phyloP scores from a whole-genome alignment of 2,888 invertebrate species.

The Lottia gigantea region DNA sequence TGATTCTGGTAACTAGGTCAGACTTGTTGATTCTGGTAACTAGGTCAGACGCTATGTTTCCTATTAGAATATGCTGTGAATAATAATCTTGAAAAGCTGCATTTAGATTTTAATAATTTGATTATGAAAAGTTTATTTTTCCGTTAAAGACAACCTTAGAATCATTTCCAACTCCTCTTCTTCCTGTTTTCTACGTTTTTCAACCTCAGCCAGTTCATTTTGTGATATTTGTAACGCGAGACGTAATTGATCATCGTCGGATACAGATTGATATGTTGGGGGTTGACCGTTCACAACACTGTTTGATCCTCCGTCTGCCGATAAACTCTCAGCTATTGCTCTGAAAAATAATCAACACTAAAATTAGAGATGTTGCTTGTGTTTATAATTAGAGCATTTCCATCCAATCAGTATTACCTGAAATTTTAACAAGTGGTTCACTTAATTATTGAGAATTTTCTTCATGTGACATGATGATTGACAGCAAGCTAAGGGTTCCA shows the following conservation, averaged over 20 bases:
- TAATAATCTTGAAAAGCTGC: no score
- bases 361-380: not conserved
- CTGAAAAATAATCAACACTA: conserved; percentile 49
- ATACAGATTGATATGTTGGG: conserved; percentile 16
- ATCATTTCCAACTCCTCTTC: conserved; percentile 66
- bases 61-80: no score
- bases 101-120: no score
- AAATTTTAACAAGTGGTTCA: no score
- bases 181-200: conserved; percentile 52
- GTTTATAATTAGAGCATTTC: no score
- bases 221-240: conserved; percentile 64
- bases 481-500: no score
- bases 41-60: no score
- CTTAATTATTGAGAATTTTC: no score
- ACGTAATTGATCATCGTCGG: conserved; percentile 59
- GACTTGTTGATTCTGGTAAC: no score
- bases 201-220: conserved; percentile 53
- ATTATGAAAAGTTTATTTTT: conserved; percentile 50
- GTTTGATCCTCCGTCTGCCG: conserved; percentile 32
- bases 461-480: no score
- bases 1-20: no score
- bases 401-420: no score
- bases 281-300: conserved; percentile 20
- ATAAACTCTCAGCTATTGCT: conserved; percentile 69
- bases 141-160: conserved; percentile 64